phyloP scores from a whole-genome alignment of 92 coral and sea anemone genomes.

The Meandrina meandrites region DNA sequence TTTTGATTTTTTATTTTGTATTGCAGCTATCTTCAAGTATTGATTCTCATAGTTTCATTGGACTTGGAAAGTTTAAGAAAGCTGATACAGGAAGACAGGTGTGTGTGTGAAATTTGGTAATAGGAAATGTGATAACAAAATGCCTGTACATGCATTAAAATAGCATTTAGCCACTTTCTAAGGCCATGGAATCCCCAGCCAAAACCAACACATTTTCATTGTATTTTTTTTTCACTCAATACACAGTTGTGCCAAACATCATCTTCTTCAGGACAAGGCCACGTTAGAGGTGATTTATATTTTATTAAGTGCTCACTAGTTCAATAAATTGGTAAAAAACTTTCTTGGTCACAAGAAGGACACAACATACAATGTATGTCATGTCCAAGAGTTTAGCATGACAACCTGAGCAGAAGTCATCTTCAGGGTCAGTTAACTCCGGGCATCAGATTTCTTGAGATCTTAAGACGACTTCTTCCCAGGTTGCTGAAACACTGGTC shows the following conservation, averaged over 20 bases:
- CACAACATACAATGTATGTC: no score
- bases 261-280: conserved; percentile 66
- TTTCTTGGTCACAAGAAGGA: no score
- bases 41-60: conserved; percentile 85
- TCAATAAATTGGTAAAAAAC: background rate
- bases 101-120: background rate
- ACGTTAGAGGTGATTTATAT: conserved; percentile 60
- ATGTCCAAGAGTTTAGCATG: no score
- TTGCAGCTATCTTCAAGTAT: conserved; percentile 85
- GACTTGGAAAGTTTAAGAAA: conserved; percentile 81
- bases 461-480: no score
- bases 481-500: no score
- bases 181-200: background rate
- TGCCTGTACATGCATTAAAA: background rate
- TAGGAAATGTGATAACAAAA: background rate
- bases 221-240: background rate
- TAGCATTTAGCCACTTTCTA: background rate
- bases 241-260: conserved; percentile 65
- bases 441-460: no score
- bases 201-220: background rate
- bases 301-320: background rate
- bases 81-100: conserved; percentile 83
- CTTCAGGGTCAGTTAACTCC: no score
- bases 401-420: no score
- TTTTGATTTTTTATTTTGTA: background rate